Evolutionary conservation across 2,888 invertebrate genomes (phyloP).

Genomic region (Nomada hirtipes): DNA sequence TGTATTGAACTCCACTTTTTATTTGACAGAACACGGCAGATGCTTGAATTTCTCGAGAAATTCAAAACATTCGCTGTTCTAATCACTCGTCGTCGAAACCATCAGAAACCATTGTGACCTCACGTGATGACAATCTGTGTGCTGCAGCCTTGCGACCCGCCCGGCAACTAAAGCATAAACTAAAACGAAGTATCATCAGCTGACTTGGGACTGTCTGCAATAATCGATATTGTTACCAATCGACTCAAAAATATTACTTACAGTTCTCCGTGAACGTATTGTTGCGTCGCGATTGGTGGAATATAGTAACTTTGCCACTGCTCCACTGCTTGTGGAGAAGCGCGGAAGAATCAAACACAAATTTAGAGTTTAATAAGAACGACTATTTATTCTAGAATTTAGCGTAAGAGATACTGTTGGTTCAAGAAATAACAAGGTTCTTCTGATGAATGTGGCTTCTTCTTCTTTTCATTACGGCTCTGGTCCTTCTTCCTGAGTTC

Average conservation of each 20-base stretch:
- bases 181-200: slow-evolving; percentile 69
- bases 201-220: slow-evolving; percentile 63
- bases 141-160: slow-evolving; percentile 80
- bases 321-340: too few relatives aligned
- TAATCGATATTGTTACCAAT: slow-evolving; percentile 44
- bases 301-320: too few relatives aligned
- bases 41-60: slow-evolving; percentile 70
- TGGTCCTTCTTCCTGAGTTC: too few relatives aligned
- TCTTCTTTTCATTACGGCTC: too few relatives aligned
- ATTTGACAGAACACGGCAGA: slow-evolving; percentile 24
- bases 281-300: too few relatives aligned
- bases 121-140: slow-evolving; percentile 78
- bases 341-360: too few relatives aligned
- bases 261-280: neutral
- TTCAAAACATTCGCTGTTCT: slow-evolving; percentile 72
- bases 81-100: slow-evolving; percentile 70
- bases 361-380: too few relatives aligned
- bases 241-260: neutral
- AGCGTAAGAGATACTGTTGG: too few relatives aligned
- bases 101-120: slow-evolving; percentile 77
- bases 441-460: too few relatives aligned
- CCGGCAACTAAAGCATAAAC: slow-evolving; percentile 76
- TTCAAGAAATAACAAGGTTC: too few relatives aligned
- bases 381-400: too few relatives aligned
- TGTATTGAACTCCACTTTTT: slow-evolving; percentile 21